phyloP scores from a whole-genome alignment of 2,888 invertebrate species.

The Pyralis farinalis region DNA sequence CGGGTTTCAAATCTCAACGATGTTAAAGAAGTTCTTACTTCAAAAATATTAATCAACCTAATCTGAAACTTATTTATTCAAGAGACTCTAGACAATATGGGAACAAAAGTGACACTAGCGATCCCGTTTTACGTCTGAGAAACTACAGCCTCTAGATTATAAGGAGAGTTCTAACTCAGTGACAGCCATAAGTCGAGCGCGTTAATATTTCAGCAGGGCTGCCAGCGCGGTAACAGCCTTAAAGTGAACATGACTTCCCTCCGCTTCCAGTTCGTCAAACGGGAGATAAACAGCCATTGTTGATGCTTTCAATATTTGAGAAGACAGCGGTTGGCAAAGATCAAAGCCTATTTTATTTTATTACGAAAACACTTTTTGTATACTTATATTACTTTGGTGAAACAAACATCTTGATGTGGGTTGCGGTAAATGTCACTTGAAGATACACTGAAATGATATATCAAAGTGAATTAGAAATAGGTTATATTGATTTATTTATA shows the following conservation, averaged over 20 bases:
- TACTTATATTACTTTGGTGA: neutral
- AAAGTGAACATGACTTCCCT: conserved; percentile 1
- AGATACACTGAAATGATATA: neutral
- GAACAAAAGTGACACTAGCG: too few relatives aligned
- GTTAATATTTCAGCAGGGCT: conserved; percentile 31
- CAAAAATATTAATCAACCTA: too few relatives aligned
- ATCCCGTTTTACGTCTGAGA: too few relatives aligned
- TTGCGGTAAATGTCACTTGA: neutral
- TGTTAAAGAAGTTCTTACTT: too few relatives aligned
- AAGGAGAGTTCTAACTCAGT: too few relatives aligned
- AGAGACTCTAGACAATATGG: too few relatives aligned
- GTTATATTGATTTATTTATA: too few relatives aligned
- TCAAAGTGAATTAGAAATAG: too few relatives aligned
- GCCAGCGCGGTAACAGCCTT: conserved; percentile 10
- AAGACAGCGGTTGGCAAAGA: neutral
- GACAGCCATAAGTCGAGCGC: conserved; percentile 9
- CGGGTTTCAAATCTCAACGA: too few relatives aligned
- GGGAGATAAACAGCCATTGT: neutral
- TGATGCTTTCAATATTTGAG: neutral
- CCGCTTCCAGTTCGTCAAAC: neutral
- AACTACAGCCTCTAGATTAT: too few relatives aligned
- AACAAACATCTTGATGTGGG: neutral
- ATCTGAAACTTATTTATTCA: too few relatives aligned
- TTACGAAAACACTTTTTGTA: neutral
- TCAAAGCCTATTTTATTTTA: neutral